A percentile compares a stretch with the other conserved stretches of the same genome.
Evolutionary conservation across 1,140 invertebrate genomes (phyloP).

Genomic region (Camponotus vicinus): DNA sequence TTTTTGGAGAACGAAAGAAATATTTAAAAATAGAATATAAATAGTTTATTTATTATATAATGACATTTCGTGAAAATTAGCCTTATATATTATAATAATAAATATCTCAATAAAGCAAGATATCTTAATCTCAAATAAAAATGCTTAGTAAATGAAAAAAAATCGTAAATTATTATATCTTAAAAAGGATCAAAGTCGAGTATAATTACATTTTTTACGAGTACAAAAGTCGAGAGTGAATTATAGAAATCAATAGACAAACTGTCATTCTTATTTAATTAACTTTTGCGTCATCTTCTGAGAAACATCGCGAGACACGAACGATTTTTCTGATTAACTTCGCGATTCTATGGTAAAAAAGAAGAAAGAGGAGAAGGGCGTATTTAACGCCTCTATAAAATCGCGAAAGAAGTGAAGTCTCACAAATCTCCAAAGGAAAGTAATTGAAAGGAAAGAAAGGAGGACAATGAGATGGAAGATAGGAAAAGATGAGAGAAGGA

Average conservation of each 20-base stretch:
- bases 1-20: not conserved
- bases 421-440: conserved; percentile 70
- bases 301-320: not conserved
- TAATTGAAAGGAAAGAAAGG: conserved; percentile 72
- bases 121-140: not conserved
- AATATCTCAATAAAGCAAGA: not conserved
- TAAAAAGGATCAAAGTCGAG: not conserved
- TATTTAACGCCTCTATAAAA: conserved; percentile 51
- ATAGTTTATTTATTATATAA: not conserved
- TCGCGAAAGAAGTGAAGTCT: conserved; percentile 41
- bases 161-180: not conserved
- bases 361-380: not conserved
- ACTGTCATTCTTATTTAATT: not conserved
- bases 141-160: not conserved
- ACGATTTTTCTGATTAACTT: conserved; percentile 41
- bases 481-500: conserved; percentile 5
- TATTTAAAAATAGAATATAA: not conserved
- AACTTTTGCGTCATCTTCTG: not conserved
- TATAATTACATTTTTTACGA: not conserved
- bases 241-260: not conserved
- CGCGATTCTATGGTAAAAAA: not conserved
- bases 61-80: not conserved
- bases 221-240: not conserved
- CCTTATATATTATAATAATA: not conserved
- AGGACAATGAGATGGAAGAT: conserved; percentile 14